Conservation (phyloP, 2,797 vertebrate genomes). For the Antennarius maculatus region DNA sequence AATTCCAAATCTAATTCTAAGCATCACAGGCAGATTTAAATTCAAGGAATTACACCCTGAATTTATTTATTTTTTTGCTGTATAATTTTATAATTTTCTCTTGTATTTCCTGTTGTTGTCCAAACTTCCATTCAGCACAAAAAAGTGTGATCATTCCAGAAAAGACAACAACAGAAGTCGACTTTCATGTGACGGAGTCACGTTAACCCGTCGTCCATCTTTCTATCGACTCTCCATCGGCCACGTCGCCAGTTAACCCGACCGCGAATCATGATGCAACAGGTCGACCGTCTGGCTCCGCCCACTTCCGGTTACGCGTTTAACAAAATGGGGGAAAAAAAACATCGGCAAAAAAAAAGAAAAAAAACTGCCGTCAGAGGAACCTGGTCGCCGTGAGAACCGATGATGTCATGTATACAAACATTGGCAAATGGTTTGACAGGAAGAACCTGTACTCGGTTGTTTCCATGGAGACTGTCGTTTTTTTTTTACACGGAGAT, state of each 20-base stretch:
- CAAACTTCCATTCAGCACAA: background rate
- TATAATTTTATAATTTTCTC: too few relatives aligned
- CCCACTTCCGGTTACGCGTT: constrained; percentile 10
- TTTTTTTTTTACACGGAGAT: constrained; percentile 6
- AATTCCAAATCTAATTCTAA: background rate
- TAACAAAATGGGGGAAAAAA: constrained; percentile 33
- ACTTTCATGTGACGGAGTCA: background rate
- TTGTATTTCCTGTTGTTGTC: background rate
- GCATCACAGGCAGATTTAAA: background rate
- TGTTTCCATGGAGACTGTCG: constrained; percentile 33
- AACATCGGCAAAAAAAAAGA: constrained; percentile 17
- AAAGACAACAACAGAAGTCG: background rate
- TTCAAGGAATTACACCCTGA: background rate
- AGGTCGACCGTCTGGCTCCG: background rate
- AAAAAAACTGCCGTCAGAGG: constrained; percentile 33
- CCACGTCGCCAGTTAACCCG: background rate
- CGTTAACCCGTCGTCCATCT: background rate
- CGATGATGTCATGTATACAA: constrained; percentile 50
- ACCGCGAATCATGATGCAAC: constrained; percentile 15
- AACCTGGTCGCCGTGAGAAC: constrained; percentile 46
- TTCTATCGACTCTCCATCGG: background rate
- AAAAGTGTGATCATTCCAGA: background rate
- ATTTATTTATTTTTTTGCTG: background rate
- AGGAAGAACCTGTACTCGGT: constrained; percentile 45
- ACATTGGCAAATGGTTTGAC: constrained; percentile 55